Evolutionary conservation across 1,140 invertebrate genomes (phyloP), one percentile per base, ranked within the genome.

Genomic region (Micrasema minimum): DNA sequence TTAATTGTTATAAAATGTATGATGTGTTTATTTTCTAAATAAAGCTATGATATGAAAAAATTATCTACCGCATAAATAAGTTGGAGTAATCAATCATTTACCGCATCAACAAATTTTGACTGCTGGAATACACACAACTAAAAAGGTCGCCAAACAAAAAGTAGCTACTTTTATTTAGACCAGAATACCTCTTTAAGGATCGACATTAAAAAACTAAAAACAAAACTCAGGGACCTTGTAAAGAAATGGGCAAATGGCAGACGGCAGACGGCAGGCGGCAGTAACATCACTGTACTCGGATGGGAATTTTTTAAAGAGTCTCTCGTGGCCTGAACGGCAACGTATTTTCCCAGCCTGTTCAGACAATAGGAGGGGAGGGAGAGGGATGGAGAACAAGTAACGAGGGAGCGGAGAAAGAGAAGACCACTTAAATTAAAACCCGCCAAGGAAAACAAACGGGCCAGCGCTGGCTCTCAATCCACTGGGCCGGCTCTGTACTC

Each of bases 351-450:
- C 64, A 22, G 45, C 12, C 35, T 5, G 46, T 51, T 37, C 50
- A 41, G 46, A 53, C 46, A 51, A 53, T 53, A 23, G 65, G 2
- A 26, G 65, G 35, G n/a, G 22, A 37, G 31, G 31, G 51, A 6
- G 22, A 50, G 31, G 45, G 45, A n/a, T n/a, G n/a, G n/a, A n/a
- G n/a, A n/a, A n/a, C n/a, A 12, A 48, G 67, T 62, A 69, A 69
- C 66, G 53, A 69, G 53, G 22, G 48, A 22, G 46, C 16, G 43
- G 41, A 67, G n/a, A n/a, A n/a, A 31, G 26, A 31, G 50, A 12
- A 7, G 48, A 43, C 31, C 68, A 62, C 43, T 69, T 50, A 69
- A 69, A 69, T 62, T 69, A 69, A 69, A 69, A 69, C 57, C 55
- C 45, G 23, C 12, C 46, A 20, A 35, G 18, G 11, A 23, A 64